A percentile compares a stretch with the other conserved stretches of the same genome.
Conservation (phyloP, 1,140 invertebrate genomes). For the Thaumetopoea pityocampa region DNA sequence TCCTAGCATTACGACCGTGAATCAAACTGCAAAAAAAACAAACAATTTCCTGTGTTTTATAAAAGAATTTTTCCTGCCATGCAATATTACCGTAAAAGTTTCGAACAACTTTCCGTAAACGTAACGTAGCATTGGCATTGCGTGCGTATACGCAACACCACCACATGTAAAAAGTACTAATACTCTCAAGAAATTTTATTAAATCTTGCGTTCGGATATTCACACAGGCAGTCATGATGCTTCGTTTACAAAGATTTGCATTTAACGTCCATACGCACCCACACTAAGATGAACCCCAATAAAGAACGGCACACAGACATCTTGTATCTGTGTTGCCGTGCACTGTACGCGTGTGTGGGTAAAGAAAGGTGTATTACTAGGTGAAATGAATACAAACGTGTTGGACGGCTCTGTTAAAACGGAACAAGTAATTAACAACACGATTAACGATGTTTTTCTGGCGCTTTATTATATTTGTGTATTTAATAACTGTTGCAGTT, state of each 20-base stretch:
- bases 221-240: slow-evolving; percentile 21
- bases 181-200: slow-evolving; percentile 23
- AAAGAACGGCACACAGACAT: slow-evolving; percentile 10
- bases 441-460: slow-evolving; percentile 2
- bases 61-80: slow-evolving; percentile 58
- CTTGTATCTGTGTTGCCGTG: slow-evolving; percentile 9
- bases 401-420: slow-evolving; percentile 41
- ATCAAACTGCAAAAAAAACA: slow-evolving; percentile 25
- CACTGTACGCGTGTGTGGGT: slow-evolving; percentile 43
- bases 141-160: slow-evolving; percentile 65
- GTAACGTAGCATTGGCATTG: slow-evolving; percentile 70
- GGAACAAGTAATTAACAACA: slow-evolving; percentile 39
- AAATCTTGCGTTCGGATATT: slow-evolving; percentile 6
- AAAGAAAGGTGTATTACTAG: slow-evolving; percentile 70
- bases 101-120: slow-evolving; percentile 49
- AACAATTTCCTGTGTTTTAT: slow-evolving; percentile 43
- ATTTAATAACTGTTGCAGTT: not conserved
- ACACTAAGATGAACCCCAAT: slow-evolving; percentile 7
- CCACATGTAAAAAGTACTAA: slow-evolving; percentile 18
- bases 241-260: slow-evolving; percentile 24
- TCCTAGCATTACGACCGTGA: slow-evolving; percentile 12
- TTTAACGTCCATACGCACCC: slow-evolving; percentile 7
- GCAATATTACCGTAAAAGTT: slow-evolving; percentile 61
- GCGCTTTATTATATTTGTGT: slow-evolving; percentile 2
- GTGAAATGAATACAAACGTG: slow-evolving; percentile 64